phyloP scores from a whole-genome alignment of 1,140 invertebrate species.

The Streblospio benedicti region DNA sequence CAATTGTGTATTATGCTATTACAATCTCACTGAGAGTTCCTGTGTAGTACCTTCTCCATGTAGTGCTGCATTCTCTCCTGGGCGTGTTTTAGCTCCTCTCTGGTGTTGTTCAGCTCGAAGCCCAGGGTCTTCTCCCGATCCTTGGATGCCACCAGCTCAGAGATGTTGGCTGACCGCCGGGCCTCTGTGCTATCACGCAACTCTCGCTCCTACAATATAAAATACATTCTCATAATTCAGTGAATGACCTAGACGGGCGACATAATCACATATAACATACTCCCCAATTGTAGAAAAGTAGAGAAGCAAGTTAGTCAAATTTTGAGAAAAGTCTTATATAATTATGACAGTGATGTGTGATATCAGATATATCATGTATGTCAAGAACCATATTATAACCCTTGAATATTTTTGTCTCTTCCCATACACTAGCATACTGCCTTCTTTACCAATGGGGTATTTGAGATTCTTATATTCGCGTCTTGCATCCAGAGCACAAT shows the following conservation, averaged over 20 bases:
- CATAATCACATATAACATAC: background rate
- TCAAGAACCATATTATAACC: too few species aligned
- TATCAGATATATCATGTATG: too few species aligned
- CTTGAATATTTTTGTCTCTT: too few species aligned
- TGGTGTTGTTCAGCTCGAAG: conserved; percentile 30
- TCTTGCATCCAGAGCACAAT: too few species aligned
- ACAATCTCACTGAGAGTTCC: too few species aligned
- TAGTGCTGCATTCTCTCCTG: conserved; percentile 27
- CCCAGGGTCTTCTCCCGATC: conserved; percentile 31
- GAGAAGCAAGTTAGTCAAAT: too few species aligned
- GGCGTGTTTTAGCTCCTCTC: conserved; percentile 31
- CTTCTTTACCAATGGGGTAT: too few species aligned
- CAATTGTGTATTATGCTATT: too few species aligned
- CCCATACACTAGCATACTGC: too few species aligned
- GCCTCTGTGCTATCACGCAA: conserved; percentile 29
- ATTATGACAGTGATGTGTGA: too few species aligned
- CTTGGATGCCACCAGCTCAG: conserved; percentile 28
- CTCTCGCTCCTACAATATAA: conserved; percentile 35
- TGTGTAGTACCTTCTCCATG: conserved; percentile 34
- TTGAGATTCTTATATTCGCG: too few species aligned
- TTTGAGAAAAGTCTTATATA: background rate
- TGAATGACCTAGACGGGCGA: background rate
- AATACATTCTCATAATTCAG: background rate
- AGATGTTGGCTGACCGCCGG: conserved; percentile 25
- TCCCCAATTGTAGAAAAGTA: background rate